These are phyloP conservation scores for Nephrocerus scutellatus DNA, from an alignment of 2,888 invertebrate species.

Conservation along the genomic window DNA sequence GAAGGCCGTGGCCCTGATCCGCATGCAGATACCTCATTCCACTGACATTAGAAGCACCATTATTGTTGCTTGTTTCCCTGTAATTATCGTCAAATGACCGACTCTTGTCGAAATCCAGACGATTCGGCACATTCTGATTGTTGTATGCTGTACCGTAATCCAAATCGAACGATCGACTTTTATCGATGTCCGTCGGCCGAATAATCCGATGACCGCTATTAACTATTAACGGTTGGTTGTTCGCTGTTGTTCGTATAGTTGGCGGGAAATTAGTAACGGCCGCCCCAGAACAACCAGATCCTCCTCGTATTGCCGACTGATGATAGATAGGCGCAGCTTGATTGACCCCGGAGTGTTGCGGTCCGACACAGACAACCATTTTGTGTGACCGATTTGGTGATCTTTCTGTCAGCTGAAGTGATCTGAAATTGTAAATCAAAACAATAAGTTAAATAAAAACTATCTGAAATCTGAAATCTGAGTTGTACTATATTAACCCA, in stretches of 20 bases:
- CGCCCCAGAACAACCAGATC: conserved; percentile 37
- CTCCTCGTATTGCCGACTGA: conserved; percentile 24
- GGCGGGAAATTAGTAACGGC: conserved; percentile 33
- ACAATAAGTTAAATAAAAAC: too few species aligned
- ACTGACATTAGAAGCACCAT: conserved; percentile 23
- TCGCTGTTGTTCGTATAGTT: conserved; percentile 34
- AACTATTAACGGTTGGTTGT: not conserved
- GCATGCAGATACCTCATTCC: conserved; percentile 33
- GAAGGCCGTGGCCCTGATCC: conserved; percentile 17
- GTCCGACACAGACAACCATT: conserved; percentile 35
- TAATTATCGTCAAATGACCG: conserved; percentile 47
- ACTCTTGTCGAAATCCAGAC: conserved; percentile 44
- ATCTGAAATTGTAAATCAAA: too few species aligned
- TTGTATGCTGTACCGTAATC: conserved; percentile 41
- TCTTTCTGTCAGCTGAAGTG: conserved; percentile 58
- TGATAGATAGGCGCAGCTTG: conserved; percentile 27
- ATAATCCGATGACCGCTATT: conserved; percentile 19
- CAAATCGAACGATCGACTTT: conserved; percentile 46
- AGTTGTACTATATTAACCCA: conserved; percentile 21
- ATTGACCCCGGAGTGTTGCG: conserved; percentile 23
- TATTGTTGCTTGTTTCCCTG: conserved; percentile 38
- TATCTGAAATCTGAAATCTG: not conserved
- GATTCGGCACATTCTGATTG: conserved; percentile 34
- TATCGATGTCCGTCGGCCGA: conserved; percentile 36
- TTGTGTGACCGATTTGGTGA: conserved; percentile 50